A percentile compares a stretch with the other conserved stretches of the same genome.
phyloP scores from a whole-genome alignment of 2,888 invertebrate genomes.

The Thera britannica region DNA sequence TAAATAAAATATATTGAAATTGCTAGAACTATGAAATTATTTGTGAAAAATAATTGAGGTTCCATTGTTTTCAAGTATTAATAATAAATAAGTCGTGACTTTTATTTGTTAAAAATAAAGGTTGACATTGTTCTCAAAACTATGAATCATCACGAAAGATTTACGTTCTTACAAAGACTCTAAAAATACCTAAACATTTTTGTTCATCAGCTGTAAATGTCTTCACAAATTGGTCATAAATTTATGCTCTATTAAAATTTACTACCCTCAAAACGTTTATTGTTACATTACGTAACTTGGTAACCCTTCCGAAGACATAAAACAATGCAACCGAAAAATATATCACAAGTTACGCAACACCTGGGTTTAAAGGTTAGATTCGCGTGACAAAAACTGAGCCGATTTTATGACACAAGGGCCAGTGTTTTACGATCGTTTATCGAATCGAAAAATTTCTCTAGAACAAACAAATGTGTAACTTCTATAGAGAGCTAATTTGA shows the following conservation, averaged over 20 bases:
- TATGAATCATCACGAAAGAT: conserved; percentile 47
- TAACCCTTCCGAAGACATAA: conserved; percentile 75
- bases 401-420: conserved; percentile 76
- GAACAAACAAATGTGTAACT: conserved; percentile 69
- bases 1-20: conserved; percentile 20
- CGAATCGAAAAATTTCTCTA: conserved; percentile 73
- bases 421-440: conserved; percentile 79
- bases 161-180: conserved; percentile 59
- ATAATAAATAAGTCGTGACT: conserved; percentile 17
- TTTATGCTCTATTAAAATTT: conserved; percentile 80
- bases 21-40: conserved; percentile 11
- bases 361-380: conserved; percentile 63
- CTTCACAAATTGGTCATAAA: conserved; percentile 77
- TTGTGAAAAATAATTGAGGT: conserved; percentile 2
- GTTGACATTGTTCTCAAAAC: conserved; percentile 31
- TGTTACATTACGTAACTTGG: conserved; percentile 76
- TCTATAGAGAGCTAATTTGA: conserved; percentile 64
- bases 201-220: conserved; percentile 79
- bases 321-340: conserved; percentile 72
- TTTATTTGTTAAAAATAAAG: conserved; percentile 28
- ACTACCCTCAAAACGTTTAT: conserved; percentile 76
- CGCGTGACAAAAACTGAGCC: conserved; percentile 59
- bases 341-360: conserved; percentile 59
- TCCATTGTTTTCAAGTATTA: conserved; percentile 18
- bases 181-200: conserved; percentile 62